Percentiles rank a stretch among this genome's conserved stretches.
Evolutionary conservation across 2,888 invertebrate genomes (phyloP).

Genomic region (Troides helena): DNA sequence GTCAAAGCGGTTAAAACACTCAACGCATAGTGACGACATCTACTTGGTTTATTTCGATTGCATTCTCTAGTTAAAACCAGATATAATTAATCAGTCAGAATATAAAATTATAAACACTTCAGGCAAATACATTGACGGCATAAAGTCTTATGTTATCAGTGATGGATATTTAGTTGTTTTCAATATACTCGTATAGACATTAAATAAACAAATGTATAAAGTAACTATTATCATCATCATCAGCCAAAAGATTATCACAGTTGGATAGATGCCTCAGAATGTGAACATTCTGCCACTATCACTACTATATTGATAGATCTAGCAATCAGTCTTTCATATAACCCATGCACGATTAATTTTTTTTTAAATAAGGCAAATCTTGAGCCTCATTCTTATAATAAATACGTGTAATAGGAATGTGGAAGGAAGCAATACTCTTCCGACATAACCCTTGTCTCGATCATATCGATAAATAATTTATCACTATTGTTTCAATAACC

Average conservation of each 20-base stretch:
- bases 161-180: too few relatives aligned
- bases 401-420: neutral
- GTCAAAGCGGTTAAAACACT: neutral
- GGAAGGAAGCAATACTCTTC: conserved; percentile 5
- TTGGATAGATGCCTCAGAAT: too few relatives aligned
- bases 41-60: neutral
- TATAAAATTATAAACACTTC: neutral
- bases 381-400: neutral
- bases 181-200: too few relatives aligned
- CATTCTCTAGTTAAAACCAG: neutral
- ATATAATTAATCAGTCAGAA: neutral
- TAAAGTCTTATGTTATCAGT: neutral
- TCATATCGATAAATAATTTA: conserved; percentile 2
- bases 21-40: neutral
- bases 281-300: too few relatives aligned
- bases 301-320: too few relatives aligned
- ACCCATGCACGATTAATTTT: too few relatives aligned
- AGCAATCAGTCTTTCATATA: too few relatives aligned
- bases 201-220: too few relatives aligned
- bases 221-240: too few relatives aligned
- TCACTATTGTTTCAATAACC: conserved; percentile 19
- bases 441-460: conserved; percentile 1
- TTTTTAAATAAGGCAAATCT: too few relatives aligned
- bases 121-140: neutral
- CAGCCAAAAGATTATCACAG: too few relatives aligned